These are phyloP conservation scores for Mellilla xanthometata DNA, from an alignment of 2,888 invertebrate genomes.

Conservation along the genomic window DNA sequence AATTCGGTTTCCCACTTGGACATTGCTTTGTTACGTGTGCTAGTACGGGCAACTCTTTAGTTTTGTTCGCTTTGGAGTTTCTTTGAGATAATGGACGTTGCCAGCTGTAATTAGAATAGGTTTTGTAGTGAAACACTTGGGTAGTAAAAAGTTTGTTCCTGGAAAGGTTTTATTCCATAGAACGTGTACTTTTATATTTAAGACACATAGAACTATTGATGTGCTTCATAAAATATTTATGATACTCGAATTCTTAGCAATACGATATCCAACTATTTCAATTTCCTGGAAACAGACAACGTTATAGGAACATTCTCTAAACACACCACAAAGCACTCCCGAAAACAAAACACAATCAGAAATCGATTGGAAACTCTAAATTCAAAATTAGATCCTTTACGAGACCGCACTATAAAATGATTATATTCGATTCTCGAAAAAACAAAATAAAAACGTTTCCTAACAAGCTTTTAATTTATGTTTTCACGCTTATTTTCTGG, in stretches of 20 bases:
- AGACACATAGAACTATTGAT: no score
- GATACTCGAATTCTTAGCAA: no score
- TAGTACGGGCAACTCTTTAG: conserved; percentile 9
- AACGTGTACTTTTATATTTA: no score
- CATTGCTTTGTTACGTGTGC: conserved; percentile 22
- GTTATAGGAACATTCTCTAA: not conserved
- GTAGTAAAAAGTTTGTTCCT: no score
- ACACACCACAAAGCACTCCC: conserved; percentile 14
- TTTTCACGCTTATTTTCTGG: conserved; percentile 12
- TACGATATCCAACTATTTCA: no score
- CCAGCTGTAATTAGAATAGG: not conserved
- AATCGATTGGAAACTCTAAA: conserved; percentile 24
- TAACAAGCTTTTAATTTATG: conserved; percentile 18
- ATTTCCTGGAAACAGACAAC: no score
- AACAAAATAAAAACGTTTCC: conserved; percentile 22
- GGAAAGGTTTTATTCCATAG: no score
- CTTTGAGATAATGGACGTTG: conserved; percentile 8
- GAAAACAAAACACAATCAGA: conserved; percentile 21
- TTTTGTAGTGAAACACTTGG: not conserved
- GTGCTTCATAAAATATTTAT: no score
- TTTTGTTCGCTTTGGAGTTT: conserved; percentile 8
- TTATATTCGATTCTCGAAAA: conserved; percentile 25
- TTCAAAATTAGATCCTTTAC: conserved; percentile 33
- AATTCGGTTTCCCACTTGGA: conserved; percentile 48
- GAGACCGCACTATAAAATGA: conserved; percentile 29